Conservation (phyloP, 2,888 invertebrate genomes). For the Alitta virens region DNA sequence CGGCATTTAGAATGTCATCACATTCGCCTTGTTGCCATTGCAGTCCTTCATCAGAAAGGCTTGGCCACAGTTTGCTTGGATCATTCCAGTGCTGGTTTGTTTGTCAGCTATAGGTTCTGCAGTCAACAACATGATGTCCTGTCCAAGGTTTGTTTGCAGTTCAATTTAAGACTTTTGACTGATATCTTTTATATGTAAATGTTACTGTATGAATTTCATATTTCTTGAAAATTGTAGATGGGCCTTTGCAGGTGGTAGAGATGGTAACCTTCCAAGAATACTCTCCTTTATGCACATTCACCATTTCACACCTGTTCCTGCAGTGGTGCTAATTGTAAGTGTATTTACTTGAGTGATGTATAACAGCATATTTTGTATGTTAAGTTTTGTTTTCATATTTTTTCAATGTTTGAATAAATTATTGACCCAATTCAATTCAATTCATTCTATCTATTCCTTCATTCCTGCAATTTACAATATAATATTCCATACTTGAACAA, state of each 20-base stretch:
- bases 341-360: neutral
- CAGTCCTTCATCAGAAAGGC: constrained; percentile 3
- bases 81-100: constrained; percentile 7
- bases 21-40: no score
- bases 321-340: constrained; percentile 35
- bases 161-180: neutral
- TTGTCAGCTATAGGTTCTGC: constrained; percentile 1
- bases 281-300: constrained; percentile 28
- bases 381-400: no score
- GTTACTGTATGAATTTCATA: no score
- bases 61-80: neutral
- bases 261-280: constrained; percentile 32
- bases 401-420: no score
- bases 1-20: no score
- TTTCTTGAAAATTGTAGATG: constrained; percentile 26
- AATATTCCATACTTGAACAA: no score
- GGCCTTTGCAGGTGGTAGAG: constrained; percentile 34
- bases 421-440: no score
- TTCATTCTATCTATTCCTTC: no score
- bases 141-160: constrained; percentile 5
- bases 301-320: constrained; percentile 32
- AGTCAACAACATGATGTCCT: neutral
- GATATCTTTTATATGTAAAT: neutral
- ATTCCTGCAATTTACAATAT: no score
- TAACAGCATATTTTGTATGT: neutral